Evolutionary conservation across 2,888 invertebrate species (phyloP), one percentile per base, ranked within the genome.

Genomic region (Ophion obscuratus): DNA sequence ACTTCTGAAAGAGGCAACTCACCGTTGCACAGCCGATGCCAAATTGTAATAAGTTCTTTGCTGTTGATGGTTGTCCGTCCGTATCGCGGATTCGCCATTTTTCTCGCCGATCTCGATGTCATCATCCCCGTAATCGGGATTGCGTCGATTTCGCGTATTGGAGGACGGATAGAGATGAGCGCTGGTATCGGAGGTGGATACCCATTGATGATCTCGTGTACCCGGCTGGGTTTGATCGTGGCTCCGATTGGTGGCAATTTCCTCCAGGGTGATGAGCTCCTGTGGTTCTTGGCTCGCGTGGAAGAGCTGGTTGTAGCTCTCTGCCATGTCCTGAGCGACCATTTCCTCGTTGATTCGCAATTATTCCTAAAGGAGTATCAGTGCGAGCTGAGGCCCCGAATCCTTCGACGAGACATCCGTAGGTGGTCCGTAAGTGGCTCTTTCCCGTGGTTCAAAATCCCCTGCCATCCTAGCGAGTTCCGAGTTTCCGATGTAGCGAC

Each of bases 301-400:
- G 73, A 93, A 90, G 87, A 93, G 91, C 88, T 92, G 92, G 53
- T 92, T 90, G 85, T 92, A 93, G 87, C 92, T 90, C 88, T 92
- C 92, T 61, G 92, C 90, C 92, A 93, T 93, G 82, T 91, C 92
- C 87, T 93, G 92, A 81, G 90, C 93, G 81, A 93, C 93, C 92
- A 93, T 93, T 47, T 92, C 92, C 40, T 40, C 40, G 7, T 68
- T 87, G 85, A 76, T 76, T 81, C 64, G 70, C 61, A 91, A 87
- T 44, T 90, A 88, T 11, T 90, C 89, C 87, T 88, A 88, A 64
- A 31, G 14, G 1, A 2, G 64, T 47, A 47, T 14, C 14, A 47
- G 14, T 4, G 14, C 47, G 47, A 47, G 11, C 47, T 11, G 10
- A 10, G 44, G 9, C 47, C 47, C 10, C 14, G 14, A 47, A 14